Conservation (phyloP, 2,113 vertebrate species). For the Triplophysa dalaica region DNA sequence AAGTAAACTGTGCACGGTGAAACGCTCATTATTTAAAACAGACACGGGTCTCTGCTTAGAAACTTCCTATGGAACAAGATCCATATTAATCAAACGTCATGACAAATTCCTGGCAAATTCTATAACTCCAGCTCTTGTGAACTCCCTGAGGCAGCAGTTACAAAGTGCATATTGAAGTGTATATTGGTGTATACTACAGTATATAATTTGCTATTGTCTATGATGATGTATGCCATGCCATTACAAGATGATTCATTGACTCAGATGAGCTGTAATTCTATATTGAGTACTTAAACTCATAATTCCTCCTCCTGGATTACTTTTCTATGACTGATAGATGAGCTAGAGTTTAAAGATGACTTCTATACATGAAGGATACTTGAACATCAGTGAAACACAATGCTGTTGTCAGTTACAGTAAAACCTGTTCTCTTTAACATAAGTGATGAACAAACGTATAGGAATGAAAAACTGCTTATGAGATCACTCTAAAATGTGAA, state of each 20-base stretch:
- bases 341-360: neutral
- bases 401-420: neutral
- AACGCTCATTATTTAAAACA: conserved; percentile 54
- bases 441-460: neutral
- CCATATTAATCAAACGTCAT: neutral
- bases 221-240: neutral
- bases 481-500: neutral
- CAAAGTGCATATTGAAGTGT: neutral
- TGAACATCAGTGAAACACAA: neutral
- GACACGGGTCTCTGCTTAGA: conserved; percentile 43
- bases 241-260: neutral
- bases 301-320: neutral
- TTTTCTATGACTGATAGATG: conserved; percentile 9
- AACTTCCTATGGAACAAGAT: conserved; percentile 31
- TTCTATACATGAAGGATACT: neutral
- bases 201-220: neutral
- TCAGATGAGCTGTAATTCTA: neutral
- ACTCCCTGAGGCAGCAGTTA: neutral
- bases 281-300: conserved; percentile 17
- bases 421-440: neutral
- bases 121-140: neutral
- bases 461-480: neutral
- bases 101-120: neutral
- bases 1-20: conserved; percentile 50
- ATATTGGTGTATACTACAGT: neutral